Evolutionary conservation across 2,113 vertebrate species (phyloP), one percentile per base, ranked within the genome.

Genomic region (Labeo catla): DNA sequence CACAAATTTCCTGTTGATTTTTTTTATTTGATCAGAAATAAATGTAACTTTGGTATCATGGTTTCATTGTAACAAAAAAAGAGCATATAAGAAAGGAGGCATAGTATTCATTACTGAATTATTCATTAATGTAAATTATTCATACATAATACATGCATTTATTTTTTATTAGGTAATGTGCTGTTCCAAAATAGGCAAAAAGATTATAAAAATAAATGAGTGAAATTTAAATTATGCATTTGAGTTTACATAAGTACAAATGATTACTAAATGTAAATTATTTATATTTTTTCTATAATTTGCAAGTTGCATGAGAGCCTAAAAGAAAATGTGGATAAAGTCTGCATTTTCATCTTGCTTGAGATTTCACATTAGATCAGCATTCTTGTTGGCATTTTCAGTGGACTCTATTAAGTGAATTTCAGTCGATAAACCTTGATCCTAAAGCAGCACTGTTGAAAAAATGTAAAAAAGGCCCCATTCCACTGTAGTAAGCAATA

Each of bases 401-500:
- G 45, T 77, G 8, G 4, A 92, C 86, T 84, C 78, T 89, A 87
- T 80, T 87, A 90, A 54, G 82, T 87, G 65, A 45, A 86, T 86
- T 50, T 85, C 74, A 70, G 83, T 90, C 89, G 45, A 93, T 84
- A 89, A 88, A 76, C 76, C 81, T 90, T 85, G 87, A 63, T 86
- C 86, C 81, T 87, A 87, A 92, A 90, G 88, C 86, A 59, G 84
- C 83, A 12, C 77, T 87, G 80, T 87, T 79, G 28, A 87, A 87
- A 86, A 82, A 66, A 81, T 52, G 9, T 23, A 63, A 73, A 87
- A 91, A 90, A 72, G 21, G 9, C n/a, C 7, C 9, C 50, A 86
- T 92, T 91, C 81, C 81, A 87, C 86, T 87, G 88, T 87, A 81
- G 81, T n/a, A 86, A 81, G 87, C 61, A 89, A 91, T 92, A 83